phyloP scores from a whole-genome alignment of 2,797 vertebrate species.

The Sebastes matsubarae region DNA sequence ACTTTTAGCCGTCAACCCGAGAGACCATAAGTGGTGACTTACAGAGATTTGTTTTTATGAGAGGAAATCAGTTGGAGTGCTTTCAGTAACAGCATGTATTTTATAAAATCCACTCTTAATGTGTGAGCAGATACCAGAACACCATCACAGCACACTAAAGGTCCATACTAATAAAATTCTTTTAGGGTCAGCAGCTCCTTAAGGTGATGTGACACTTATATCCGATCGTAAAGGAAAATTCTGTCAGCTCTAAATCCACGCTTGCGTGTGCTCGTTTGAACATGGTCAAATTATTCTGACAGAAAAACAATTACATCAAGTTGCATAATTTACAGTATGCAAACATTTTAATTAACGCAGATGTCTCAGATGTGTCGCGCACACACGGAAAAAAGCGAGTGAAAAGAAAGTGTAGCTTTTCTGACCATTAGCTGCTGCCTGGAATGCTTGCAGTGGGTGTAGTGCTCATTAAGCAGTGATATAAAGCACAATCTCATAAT shows the following conservation, averaged over 20 bases:
- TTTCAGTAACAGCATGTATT: neutral
- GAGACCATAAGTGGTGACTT: neutral
- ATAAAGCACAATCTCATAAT: conserved; percentile 80
- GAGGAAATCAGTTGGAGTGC: neutral
- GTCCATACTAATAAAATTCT: neutral
- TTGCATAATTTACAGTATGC: conserved; percentile 20
- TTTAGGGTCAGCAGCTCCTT: conserved; percentile 11
- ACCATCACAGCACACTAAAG: neutral
- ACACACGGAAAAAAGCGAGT: neutral
- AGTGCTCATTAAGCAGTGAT: conserved; percentile 80
- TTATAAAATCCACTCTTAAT: neutral
- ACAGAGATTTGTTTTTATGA: neutral
- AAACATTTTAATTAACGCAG: conserved; percentile 59
- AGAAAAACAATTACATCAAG: neutral
- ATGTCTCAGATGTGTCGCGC: conserved; percentile 5
- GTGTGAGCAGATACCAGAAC: neutral
- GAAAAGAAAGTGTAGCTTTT: conserved; percentile 40
- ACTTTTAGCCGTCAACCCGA: conserved; percentile 1
- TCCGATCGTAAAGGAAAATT: neutral
- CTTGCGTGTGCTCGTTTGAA: neutral
- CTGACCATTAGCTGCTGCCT: conserved; percentile 62
- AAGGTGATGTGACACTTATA: conserved; percentile 3
- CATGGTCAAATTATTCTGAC: neutral
- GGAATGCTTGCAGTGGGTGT: conserved; percentile 65
- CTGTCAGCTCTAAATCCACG: neutral